Evolutionary conservation across 2,888 invertebrate genomes (phyloP), one percentile per base, ranked within the genome.

Genomic region (Scaptomyza reducta): DNA sequence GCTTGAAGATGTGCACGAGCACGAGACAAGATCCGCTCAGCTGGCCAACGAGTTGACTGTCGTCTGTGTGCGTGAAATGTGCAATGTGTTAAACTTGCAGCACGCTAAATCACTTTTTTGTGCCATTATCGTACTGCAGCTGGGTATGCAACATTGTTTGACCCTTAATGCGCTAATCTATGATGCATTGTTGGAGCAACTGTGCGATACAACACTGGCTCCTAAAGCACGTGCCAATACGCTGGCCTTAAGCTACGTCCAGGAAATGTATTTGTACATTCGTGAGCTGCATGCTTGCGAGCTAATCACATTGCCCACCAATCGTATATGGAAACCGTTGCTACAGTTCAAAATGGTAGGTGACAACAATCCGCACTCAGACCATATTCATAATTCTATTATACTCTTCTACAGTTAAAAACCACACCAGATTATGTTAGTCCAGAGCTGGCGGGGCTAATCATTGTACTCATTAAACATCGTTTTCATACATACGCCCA

Each of bases 261-360:
- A 27, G 16, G 67, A 81, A 11, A 85, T 85, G 75, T 51, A 78
- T 29, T 10, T 22, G 0, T 13, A 22, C 0, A 74, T 87, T 16
- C 80, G 77, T 3, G 44, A 42, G 10, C 27, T 86, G 0, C 55
- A 73, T 6, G 42, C 25, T 2, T 35, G 40, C 13, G 22, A 50
- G 6, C 3, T 31, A 1, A 47, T 64, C 7, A 6, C 14, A 0
- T 45, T 81, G 41, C 79, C 72, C 11, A 85, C 33, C 16, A 64
- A 78, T 49, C 69, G 76, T 6, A 47, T 85, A 22, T 81, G 85
- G 87, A 81, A 75, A 22, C 16, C 40, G 5, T 13, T 87, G 22
- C 7, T 72, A 31, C 65, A 58, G 6, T 77, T 51, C 42, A 70
- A 81, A 68, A 65, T 61, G 58, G 82, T 81, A 18, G 18, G 62